Conservation (phyloP, 2,888 invertebrate species). For the Nemurella pictetii region DNA sequence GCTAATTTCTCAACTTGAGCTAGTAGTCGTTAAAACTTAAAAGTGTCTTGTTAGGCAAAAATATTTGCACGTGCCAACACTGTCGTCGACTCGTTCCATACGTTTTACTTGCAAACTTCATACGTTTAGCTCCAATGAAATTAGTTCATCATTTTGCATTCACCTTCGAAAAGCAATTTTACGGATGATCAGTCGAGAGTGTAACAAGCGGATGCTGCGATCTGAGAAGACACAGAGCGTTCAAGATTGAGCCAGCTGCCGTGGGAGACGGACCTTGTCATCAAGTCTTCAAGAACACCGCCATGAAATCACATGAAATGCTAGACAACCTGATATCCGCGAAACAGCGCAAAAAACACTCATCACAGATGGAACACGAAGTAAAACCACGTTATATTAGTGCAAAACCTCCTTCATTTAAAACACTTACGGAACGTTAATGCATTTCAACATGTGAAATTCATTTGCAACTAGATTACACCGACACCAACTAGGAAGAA, state of each 20-base stretch:
- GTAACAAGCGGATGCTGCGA: neutral
- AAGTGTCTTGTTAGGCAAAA: no score
- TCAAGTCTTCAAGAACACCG: neutral
- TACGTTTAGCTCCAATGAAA: neutral
- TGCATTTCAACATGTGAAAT: neutral
- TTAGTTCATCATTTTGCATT: neutral
- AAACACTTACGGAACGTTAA: neutral
- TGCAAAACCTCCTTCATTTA: neutral
- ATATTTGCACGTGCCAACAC: no score
- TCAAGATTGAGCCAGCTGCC: neutral
- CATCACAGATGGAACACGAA: no score
- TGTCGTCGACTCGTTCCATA: no score
- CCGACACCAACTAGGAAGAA: neutral
- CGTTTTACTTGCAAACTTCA: neutral
- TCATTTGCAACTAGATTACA: neutral
- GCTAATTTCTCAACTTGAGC: no score
- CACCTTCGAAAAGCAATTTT: neutral
- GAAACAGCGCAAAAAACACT: neutral
- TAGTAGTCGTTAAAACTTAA: no score
- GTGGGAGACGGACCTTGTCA: neutral
- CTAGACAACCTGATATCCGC: neutral
- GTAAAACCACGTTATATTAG: neutral
- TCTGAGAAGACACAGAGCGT: neutral
- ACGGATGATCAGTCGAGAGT: neutral
- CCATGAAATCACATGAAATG: neutral